These are phyloP conservation scores for Orientallactaga sibirica DNA, from an alignment of 2,797 vertebrate species.

Conservation along the genomic window DNA sequence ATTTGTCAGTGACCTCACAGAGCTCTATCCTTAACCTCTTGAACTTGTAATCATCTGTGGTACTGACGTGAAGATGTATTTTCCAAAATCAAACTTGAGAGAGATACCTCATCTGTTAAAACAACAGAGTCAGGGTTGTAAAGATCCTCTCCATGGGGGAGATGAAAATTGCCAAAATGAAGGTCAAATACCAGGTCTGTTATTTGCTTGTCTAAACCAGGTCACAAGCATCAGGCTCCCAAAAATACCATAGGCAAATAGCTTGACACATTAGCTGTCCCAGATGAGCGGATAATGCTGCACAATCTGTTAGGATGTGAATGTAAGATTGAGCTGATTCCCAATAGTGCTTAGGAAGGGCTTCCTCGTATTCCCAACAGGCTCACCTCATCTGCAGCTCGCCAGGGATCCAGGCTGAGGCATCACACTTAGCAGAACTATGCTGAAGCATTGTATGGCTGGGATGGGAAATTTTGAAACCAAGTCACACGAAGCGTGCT, in stretches of 20 bases:
- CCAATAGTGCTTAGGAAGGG: background rate
- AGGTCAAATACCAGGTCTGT: background rate
- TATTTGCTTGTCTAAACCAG: background rate
- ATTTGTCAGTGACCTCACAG: background rate
- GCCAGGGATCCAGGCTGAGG: background rate
- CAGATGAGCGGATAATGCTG: background rate
- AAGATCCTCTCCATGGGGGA: background rate
- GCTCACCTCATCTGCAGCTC: background rate
- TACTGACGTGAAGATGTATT: background rate
- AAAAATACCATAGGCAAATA: background rate
- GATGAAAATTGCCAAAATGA: background rate
- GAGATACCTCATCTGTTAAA: background rate
- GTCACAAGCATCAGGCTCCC: background rate
- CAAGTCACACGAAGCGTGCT: background rate
- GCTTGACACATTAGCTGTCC: background rate
- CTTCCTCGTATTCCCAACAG: accelerated
- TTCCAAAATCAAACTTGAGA: constrained; percentile 19
- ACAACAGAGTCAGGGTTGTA: background rate
- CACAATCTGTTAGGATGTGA: background rate
- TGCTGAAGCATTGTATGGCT: background rate
- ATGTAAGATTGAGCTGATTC: background rate
- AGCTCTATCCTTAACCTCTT: background rate
- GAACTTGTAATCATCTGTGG: background rate
- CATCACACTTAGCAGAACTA: background rate
- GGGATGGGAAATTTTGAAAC: background rate